Evolutionary conservation across 37 sponge, comb jelly and placozoan genomes (phyloP), one percentile per base, ranked within the genome.

Genomic region (Chondrosia reniformis): DNA sequence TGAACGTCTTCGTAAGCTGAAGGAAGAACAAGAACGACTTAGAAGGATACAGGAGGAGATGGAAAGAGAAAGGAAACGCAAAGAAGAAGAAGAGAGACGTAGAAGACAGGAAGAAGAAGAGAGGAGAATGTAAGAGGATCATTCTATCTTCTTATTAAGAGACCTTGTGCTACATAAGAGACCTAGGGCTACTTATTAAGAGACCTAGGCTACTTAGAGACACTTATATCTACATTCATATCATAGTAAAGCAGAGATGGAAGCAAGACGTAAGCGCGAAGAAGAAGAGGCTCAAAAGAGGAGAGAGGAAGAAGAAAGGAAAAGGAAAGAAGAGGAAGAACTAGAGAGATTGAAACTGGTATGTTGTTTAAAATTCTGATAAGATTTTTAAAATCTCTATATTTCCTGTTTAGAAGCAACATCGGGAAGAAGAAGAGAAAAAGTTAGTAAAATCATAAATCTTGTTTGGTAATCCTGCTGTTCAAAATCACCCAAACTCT

Each of bases 11-110:
- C 76, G 45, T 21, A 82, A 89, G 57, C 82, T 77, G 66, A 83
- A 80, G n/a, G 89, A 88, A 59, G 94, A 97, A 37, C 78, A 81
- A 1, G 94, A 83, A 24, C 79, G 83, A 42, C 63, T 93, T 79
- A 59, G 88, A 30, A 76, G 81, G 74, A 83, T 93, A 8, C 89
- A 97, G 43, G 97, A 96, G 58, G 92, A 90, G 58, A 91, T 91
- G 94, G 94, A 94, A 82, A 78, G 74, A 43, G 89, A 94, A 65
- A 58, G 92, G 39, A 62, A 81, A 58, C 42, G 87, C 21, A 81
- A 85, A 42, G 89, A 94, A 52, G 88, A 89, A 54, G 90, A 85
- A 40, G 90, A 89, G 61, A 78, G 86, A 65, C 52, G 54, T 19
- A 69, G 84, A 25, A 46, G 57, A 45, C 83, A 87, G 58, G 95